These are phyloP conservation scores for Elegia similella DNA, from an alignment of 2,888 invertebrate species.

Conservation along the genomic window DNA sequence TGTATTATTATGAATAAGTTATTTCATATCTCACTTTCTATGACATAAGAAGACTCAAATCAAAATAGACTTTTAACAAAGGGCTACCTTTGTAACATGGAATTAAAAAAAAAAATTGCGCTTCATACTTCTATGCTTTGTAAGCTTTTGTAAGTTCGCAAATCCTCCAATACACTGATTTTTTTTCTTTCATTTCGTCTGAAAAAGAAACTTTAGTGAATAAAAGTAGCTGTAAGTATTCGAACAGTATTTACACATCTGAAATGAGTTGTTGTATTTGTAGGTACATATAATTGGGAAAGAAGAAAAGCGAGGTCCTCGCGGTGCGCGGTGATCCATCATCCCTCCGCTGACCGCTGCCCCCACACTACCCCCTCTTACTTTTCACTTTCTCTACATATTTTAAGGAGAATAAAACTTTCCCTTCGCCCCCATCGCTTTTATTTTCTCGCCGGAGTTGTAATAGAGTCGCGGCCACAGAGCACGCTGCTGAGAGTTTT, in stretches of 20 bases:
- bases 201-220: background rate
- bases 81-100: too few species aligned
- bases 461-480: conserved; percentile 55
- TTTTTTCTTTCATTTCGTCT: background rate
- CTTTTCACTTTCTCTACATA: conserved; percentile 82
- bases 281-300: conserved; percentile 70
- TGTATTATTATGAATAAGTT: too few species aligned
- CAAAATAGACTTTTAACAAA: too few species aligned
- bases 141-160: too few species aligned
- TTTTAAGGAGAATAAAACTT: conserved; percentile 81
- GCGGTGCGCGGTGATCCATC: conserved; percentile 77
- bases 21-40: too few species aligned
- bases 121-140: too few species aligned
- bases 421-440: conserved; percentile 64
- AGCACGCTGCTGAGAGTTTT: conserved; percentile 47
- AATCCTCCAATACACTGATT: too few species aligned
- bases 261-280: conserved; percentile 60
- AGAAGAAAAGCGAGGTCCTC: conserved; percentile 62
- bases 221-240: background rate
- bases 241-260: conserved; percentile 27
- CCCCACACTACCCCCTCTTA: conserved; percentile 62
- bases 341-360: conserved; percentile 76
- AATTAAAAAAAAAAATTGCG: too few species aligned
- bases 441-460: conserved; percentile 63
- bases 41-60: too few species aligned